phyloP scores from a whole-genome alignment of 2,888 invertebrate genomes.

The Invenusta paracnida region DNA sequence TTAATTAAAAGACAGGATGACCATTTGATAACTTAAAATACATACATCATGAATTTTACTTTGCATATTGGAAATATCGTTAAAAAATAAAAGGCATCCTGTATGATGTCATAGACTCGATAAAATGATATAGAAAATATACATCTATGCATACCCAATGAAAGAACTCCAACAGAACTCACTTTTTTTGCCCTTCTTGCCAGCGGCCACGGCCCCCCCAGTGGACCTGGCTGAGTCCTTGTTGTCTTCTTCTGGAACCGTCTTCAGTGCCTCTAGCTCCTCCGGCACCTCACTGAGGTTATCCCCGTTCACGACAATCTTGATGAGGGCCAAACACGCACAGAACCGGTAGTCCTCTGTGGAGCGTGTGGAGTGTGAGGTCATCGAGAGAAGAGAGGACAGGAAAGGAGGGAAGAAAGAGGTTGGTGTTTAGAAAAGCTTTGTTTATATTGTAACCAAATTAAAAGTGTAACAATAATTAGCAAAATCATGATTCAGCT shows the following conservation, averaged over 20 bases:
- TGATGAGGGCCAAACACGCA: conserved; percentile 76
- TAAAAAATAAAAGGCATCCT: too few relatives aligned
- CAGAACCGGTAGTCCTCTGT: conserved; percentile 82
- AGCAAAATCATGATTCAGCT: too few relatives aligned
- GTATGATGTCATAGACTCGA: too few relatives aligned
- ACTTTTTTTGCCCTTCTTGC: not conserved
- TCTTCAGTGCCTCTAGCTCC: not conserved
- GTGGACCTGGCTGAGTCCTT: not conserved
- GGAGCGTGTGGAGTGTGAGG: not conserved
- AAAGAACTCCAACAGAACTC: not conserved
- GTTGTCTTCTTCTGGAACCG: not conserved
- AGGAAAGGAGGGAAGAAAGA: not conserved
- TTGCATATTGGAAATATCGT: too few relatives aligned
- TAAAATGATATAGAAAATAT: too few relatives aligned
- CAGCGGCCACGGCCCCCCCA: too few relatives aligned
- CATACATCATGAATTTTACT: too few relatives aligned
- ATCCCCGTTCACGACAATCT: conserved; percentile 66
- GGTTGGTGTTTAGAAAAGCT: not conserved
- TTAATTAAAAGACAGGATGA: too few relatives aligned
- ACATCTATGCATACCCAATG: too few relatives aligned
- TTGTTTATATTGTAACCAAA: too few relatives aligned
- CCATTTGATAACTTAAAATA: too few relatives aligned
- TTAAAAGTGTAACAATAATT: too few relatives aligned
- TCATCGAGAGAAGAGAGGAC: not conserved
- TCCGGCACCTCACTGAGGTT: not conserved